Evolutionary conservation across 2,888 invertebrate species (phyloP).

Genomic region (Alentia gelatinosa): DNA sequence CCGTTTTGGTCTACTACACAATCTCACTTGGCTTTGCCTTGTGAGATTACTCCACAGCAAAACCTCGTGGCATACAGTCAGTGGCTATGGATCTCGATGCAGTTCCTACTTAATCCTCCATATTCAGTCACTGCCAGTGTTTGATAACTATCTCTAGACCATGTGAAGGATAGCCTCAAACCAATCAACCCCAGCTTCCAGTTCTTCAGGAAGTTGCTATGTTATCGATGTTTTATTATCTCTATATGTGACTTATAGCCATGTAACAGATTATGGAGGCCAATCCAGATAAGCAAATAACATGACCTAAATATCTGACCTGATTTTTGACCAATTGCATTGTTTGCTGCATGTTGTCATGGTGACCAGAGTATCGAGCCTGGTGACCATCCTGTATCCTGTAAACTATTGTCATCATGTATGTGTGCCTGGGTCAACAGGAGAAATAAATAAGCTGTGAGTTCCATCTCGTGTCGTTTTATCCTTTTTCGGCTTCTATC

Average conservation of each 20-base stretch:
- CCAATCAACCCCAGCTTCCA: too few species aligned
- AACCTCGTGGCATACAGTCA: too few species aligned
- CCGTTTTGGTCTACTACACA: too few species aligned
- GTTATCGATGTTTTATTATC: too few species aligned
- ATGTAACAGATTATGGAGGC: neutral
- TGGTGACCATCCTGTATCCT: neutral
- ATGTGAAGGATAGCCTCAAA: too few species aligned
- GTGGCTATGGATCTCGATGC: too few species aligned
- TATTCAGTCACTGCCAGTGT: too few species aligned
- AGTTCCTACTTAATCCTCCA: too few species aligned
- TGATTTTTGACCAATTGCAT: neutral
- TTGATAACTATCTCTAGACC: too few species aligned
- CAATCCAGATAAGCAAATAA: neutral
- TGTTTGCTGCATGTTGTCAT: neutral
- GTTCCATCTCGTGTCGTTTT: neutral
- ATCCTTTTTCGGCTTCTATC: neutral
- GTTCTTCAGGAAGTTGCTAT: too few species aligned
- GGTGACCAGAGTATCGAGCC: neutral
- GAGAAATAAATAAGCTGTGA: neutral
- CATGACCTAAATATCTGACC: neutral
- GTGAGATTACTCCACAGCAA: too few species aligned
- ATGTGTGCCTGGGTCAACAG: conserved; percentile 11
- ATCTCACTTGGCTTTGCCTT: too few species aligned
- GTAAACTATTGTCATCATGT: neutral
- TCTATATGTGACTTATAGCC: neutral